Percentiles rank a stretch among this genome's conserved stretches.
Evolutionary conservation across 1,140 invertebrate species (phyloP).

Genomic region (Drosophila oshimai): DNA sequence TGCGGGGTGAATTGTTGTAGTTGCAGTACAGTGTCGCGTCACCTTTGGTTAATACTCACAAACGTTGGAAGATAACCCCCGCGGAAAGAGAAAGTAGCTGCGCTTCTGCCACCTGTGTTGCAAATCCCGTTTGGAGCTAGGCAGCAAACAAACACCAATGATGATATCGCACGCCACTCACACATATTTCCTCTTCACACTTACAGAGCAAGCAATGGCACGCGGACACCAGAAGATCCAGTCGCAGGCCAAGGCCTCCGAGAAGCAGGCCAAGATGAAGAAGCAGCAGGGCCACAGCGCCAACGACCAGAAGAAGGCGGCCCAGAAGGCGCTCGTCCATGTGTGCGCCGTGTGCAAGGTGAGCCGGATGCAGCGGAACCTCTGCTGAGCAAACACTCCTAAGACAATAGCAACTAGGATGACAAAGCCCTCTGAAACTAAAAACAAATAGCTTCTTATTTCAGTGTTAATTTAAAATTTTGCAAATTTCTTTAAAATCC

Average conservation of each 20-base stretch:
- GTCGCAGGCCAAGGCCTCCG: constrained; percentile 97
- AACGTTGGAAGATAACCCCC: neutral
- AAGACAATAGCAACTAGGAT: no score
- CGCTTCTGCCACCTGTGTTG: constrained; percentile 18
- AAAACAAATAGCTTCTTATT: no score
- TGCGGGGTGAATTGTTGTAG: constrained; percentile 5
- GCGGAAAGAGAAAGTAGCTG: constrained; percentile 30
- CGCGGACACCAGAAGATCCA: constrained; percentile 99
- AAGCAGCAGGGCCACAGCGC: constrained; percentile 94
- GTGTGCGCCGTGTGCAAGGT: constrained; percentile 98
- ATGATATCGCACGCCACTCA: neutral
- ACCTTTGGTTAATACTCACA: neutral
- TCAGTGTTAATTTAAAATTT: no score
- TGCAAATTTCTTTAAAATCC: no score
- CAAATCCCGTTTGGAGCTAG: constrained; percentile 24
- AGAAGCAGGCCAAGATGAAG: constrained; percentile 93
- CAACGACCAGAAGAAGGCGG: constrained; percentile 97
- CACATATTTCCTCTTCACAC: neutral
- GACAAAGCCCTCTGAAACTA: no score
- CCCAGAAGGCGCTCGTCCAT: constrained; percentile 95
- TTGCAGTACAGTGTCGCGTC: constrained; percentile 20
- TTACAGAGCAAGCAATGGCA: constrained; percentile 88
- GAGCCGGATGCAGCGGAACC: constrained; percentile 44
- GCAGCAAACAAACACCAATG: constrained; percentile 5
- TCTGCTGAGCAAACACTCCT: no score